Evolutionary conservation across 2,113 vertebrate species (phyloP).

Genomic region (Theropithecus gelada): DNA sequence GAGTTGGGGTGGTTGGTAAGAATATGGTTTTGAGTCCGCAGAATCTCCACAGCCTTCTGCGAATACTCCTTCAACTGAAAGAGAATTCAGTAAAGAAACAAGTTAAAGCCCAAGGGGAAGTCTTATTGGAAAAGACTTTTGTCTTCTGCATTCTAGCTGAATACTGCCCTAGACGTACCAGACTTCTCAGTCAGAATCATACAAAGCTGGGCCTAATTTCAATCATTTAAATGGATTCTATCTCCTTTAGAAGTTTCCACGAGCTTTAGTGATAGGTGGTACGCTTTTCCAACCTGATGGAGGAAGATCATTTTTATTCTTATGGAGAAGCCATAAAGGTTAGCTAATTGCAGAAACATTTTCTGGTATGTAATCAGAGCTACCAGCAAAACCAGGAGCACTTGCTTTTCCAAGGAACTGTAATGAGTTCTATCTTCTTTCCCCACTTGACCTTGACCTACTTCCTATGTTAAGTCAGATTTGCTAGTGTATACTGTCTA

Average conservation of each 20-base stretch:
- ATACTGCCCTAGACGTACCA: background rate
- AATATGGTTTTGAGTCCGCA: slow-evolving; percentile 97
- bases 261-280: background rate
- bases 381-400: background rate
- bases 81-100: background rate
- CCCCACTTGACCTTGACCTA: background rate
- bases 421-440: background rate
- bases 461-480: background rate
- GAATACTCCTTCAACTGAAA: slow-evolving; percentile 97
- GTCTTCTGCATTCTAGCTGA: background rate
- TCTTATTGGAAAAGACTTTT: background rate
- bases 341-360: background rate
- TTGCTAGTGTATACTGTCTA: too few relatives aligned
- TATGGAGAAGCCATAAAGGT: background rate
- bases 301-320: background rate
- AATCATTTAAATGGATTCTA: background rate
- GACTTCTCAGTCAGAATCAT: background rate
- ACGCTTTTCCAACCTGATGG: background rate
- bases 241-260: background rate
- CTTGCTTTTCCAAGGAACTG: background rate
- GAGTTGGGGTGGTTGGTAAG: slow-evolving; percentile 99
- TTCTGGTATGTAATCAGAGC: background rate
- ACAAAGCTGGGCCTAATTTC: background rate
- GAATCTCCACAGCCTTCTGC: slow-evolving; percentile 98
- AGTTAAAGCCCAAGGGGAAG: slow-evolving; percentile 17